These are phyloP conservation scores for Papilio elwesi DNA, from an alignment of 2,888 invertebrate genomes.

Conservation along the genomic window DNA sequence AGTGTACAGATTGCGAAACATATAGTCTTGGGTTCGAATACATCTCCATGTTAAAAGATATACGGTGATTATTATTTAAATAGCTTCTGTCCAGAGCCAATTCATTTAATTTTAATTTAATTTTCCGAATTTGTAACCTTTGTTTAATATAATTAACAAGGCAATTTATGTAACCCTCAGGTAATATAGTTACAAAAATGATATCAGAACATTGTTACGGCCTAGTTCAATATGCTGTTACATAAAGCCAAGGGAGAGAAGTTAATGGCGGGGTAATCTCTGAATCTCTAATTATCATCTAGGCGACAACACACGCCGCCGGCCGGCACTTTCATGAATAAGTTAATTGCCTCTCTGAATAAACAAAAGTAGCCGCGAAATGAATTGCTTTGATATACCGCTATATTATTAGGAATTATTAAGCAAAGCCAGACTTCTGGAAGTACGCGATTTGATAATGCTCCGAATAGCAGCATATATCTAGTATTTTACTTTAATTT, in stretches of 20 bases:
- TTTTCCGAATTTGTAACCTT: slow-evolving; percentile 9
- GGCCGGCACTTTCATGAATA: slow-evolving; percentile 69
- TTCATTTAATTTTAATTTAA: slow-evolving; percentile 14
- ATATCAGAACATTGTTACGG: slow-evolving; percentile 21
- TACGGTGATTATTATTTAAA: no score
- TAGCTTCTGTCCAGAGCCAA: slow-evolving; percentile 6
- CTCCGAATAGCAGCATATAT: no score
- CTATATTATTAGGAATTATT: background rate
- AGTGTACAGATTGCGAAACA: no score
- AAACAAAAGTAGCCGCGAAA: slow-evolving; percentile 36
- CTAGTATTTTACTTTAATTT: no score
- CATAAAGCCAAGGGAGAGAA: slow-evolving; percentile 39
- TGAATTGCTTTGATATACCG: slow-evolving; percentile 25
- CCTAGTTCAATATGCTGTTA: slow-evolving; percentile 23
- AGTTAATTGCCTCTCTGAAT: slow-evolving; percentile 66
- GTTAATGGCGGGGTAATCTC: slow-evolving; percentile 48
- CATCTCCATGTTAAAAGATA: no score
- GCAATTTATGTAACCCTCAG: slow-evolving; percentile 9
- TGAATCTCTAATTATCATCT: slow-evolving; percentile 56
- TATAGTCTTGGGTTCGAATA: no score
- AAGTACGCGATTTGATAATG: no score
- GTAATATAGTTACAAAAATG: slow-evolving; percentile 32
- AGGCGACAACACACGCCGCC: slow-evolving; percentile 54
- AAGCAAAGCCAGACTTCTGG: background rate
- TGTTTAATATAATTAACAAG: slow-evolving; percentile 21